Evolutionary conservation across 1,140 invertebrate genomes (phyloP).

Genomic region (Sarcophaga peregrina): DNA sequence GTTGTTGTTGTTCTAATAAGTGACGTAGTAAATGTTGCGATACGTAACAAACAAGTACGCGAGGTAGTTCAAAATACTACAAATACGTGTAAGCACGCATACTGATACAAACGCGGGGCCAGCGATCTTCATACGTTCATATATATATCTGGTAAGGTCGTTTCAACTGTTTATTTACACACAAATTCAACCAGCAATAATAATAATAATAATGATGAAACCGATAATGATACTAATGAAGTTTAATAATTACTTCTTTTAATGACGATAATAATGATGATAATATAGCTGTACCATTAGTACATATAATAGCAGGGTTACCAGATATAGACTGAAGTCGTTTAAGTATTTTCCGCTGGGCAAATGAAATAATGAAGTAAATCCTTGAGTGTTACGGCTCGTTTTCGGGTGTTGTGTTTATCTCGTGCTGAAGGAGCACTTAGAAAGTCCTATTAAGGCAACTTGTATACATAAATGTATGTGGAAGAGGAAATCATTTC

Average conservation of each 20-base stretch:
- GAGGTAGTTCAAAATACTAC: neutral
- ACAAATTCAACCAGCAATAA: neutral
- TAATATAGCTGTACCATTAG: neutral
- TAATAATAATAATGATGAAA: neutral
- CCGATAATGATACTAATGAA: neutral
- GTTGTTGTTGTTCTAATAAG: neutral
- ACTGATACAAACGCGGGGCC: neutral
- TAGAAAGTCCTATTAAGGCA: too few species aligned
- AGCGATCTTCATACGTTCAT: neutral
- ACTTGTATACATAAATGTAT: too few species aligned
- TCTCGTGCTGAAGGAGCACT: too few species aligned
- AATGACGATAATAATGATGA: neutral
- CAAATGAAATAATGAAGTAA: too few species aligned
- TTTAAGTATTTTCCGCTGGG: too few species aligned
- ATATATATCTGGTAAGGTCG: conserved; percentile 35
- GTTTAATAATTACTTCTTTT: neutral
- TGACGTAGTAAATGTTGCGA: conserved; percentile 11
- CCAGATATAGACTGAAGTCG: neutral
- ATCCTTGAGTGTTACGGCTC: too few species aligned
- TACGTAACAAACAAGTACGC: conserved; percentile 14
- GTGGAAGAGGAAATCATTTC: too few species aligned
- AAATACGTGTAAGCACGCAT: neutral
- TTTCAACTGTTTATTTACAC: conserved; percentile 13
- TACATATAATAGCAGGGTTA: neutral
- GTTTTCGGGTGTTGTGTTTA: too few species aligned